Evolutionary conservation across 2,888 invertebrate genomes (phyloP).

Genomic region (Ectropis crepuscularia): DNA sequence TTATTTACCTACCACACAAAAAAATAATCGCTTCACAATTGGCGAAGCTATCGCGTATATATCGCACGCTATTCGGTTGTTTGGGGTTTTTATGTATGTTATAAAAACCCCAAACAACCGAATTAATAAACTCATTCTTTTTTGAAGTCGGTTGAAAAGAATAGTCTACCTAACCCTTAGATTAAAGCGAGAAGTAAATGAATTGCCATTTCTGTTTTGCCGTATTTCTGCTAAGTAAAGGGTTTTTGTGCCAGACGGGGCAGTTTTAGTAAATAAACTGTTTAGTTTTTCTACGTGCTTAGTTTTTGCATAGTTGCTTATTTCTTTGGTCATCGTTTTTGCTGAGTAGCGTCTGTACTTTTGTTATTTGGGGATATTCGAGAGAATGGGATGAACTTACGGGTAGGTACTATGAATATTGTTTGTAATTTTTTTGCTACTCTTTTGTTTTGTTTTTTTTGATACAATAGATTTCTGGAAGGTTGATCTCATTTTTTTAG

Average conservation of each 20-base stretch:
- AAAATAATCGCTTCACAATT: no score
- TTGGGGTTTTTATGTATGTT: no score
- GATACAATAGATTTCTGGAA: not conserved
- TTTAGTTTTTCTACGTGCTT: conserved; percentile 14
- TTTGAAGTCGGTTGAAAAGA: not conserved
- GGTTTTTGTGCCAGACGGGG: conserved; percentile 19
- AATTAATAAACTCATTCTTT: no score
- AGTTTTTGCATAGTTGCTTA: conserved; percentile 20
- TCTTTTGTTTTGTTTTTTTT: not conserved
- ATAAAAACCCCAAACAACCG: no score
- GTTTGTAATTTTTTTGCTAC: not conserved
- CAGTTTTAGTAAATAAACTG: conserved; percentile 11
- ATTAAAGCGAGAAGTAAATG: conserved; percentile 30
- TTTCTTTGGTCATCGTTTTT: conserved; percentile 25
- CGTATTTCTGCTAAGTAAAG: conserved; percentile 12
- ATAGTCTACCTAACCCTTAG: not conserved
- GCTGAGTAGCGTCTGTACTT: conserved; percentile 18
- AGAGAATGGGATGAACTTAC: conserved; percentile 8
- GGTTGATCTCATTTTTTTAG: not conserved
- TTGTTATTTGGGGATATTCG: conserved; percentile 13
- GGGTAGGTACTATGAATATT: not conserved
- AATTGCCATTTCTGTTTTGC: conserved; percentile 35
- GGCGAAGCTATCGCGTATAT: no score
- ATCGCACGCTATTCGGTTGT: no score
- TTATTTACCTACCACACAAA: no score